Evolutionary conservation across 1,140 invertebrate genomes (phyloP).

Genomic region (Drosophila yakuba): DNA sequence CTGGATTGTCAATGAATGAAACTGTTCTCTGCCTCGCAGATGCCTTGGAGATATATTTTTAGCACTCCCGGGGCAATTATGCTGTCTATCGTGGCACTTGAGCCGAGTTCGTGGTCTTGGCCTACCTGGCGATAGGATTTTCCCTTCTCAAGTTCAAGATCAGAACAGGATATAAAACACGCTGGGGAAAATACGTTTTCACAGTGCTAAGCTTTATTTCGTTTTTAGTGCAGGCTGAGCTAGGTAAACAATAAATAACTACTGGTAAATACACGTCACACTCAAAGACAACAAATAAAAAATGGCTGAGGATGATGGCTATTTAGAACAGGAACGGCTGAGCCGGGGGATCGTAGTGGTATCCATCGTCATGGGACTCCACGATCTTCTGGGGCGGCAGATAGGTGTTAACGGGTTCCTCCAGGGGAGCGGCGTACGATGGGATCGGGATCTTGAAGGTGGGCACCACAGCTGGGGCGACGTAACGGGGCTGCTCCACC

Average conservation of each 20-base stretch:
- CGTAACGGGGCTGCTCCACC: slow-evolving; percentile 15
- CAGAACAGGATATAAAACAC: slow-evolving; percentile 46
- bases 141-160: slow-evolving; percentile 25
- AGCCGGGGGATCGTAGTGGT: slow-evolving; percentile 69
- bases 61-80: slow-evolving; percentile 58
- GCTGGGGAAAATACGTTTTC: slow-evolving; percentile 26
- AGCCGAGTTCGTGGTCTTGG: slow-evolving; percentile 36
- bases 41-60: slow-evolving; percentile 36
- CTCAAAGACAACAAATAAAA: slow-evolving; percentile 43
- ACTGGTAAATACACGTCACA: slow-evolving; percentile 68
- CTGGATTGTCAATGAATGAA: slow-evolving; percentile 53
- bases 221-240: slow-evolving; percentile 38
- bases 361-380: slow-evolving; percentile 67
- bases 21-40: slow-evolving; percentile 17
- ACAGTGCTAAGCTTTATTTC: slow-evolving; percentile 39
- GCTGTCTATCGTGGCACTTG: slow-evolving; percentile 63
- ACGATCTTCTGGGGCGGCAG: slow-evolving; percentile 68
- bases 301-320: slow-evolving; percentile 33
- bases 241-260: slow-evolving; percentile 70
- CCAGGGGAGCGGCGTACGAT: slow-evolving; percentile 74
- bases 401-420: slow-evolving; percentile 59
- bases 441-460: slow-evolving; percentile 72
- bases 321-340: slow-evolving; percentile 66
- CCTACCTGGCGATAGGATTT: slow-evolving; percentile 48
- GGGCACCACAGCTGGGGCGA: slow-evolving; percentile 29